Percentiles rank a stretch among this genome's conserved stretches.
Evolutionary conservation across 2,888 invertebrate genomes (phyloP).

Genomic region (Oscheius onirici): DNA sequence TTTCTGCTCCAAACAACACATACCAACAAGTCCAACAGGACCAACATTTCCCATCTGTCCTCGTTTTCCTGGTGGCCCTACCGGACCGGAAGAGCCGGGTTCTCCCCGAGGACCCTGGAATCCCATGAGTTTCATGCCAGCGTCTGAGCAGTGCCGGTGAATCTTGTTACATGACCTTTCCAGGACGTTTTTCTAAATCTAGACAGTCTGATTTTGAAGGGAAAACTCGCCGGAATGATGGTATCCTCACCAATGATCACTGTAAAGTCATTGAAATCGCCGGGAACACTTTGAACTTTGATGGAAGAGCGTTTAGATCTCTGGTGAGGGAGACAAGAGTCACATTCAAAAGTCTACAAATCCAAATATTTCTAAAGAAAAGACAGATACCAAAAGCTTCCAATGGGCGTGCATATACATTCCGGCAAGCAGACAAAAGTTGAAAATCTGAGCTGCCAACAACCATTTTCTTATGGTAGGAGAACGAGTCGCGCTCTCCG

Average conservation of each 20-base stretch:
- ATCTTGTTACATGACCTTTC: slow-evolving; percentile 63
- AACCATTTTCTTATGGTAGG: slow-evolving; percentile 15
- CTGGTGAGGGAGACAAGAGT: neutral
- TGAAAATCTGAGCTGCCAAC: slow-evolving; percentile 10
- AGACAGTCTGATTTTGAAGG: neutral
- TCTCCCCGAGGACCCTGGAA: slow-evolving; percentile 52
- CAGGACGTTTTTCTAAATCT: slow-evolving; percentile 16
- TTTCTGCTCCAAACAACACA: neutral
- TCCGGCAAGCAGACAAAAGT: slow-evolving; percentile 33
- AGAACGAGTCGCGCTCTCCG: neutral
- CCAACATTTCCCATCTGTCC: slow-evolving; percentile 60
- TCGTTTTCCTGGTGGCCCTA: slow-evolving; percentile 63
- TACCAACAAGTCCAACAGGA: slow-evolving; percentile 57
- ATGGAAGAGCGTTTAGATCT: neutral
- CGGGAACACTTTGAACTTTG: slow-evolving; percentile 40
- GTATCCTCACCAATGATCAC: slow-evolving; percentile 69
- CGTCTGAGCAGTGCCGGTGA: slow-evolving; percentile 67
- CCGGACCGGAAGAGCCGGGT: slow-evolving; percentile 41
- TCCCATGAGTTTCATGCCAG: slow-evolving; percentile 62
- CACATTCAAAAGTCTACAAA: slow-evolving; percentile 8
- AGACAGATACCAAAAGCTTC: slow-evolving; percentile 36
- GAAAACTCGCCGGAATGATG: slow-evolving; percentile 62
- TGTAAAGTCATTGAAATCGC: slow-evolving; percentile 64
- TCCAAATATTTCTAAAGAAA: neutral
- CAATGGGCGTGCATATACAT: slow-evolving; percentile 40